A percentile compares a stretch with the other conserved stretches of the same genome.
These are phyloP conservation scores for Bombus balteatus DNA, from an alignment of 1,140 invertebrate genomes.

Conservation along the genomic window DNA sequence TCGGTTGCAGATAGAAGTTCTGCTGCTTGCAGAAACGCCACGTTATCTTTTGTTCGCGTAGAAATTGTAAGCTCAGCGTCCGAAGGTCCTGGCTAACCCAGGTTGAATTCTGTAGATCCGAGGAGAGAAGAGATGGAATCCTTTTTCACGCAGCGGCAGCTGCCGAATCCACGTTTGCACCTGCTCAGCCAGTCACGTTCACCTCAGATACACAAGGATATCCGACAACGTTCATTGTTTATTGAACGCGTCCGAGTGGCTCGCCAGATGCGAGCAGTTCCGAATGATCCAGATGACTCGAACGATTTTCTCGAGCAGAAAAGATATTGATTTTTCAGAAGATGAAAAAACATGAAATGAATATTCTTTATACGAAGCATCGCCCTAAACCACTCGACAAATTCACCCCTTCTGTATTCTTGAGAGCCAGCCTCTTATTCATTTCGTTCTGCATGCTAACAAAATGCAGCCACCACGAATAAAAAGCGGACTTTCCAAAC, in stretches of 20 bases:
- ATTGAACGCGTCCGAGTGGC: conserved; percentile 44
- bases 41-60: background rate
- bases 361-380: too few species aligned
- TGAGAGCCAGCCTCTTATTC: background rate
- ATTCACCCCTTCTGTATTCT: too few species aligned
- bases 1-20: too few species aligned
- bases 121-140: conserved; percentile 42
- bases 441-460: background rate
- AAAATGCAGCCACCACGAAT: background rate
- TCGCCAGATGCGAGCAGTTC: conserved; percentile 23
- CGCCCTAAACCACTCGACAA: too few species aligned
- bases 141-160: conserved; percentile 53
- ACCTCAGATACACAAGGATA: conserved; percentile 31
- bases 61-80: background rate
- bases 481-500: background rate
- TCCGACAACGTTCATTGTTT: conserved; percentile 60
- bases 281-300: conserved; percentile 9
- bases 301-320: too few species aligned
- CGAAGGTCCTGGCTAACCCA: background rate
- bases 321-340: background rate
- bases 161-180: conserved; percentile 66
- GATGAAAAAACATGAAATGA: background rate
- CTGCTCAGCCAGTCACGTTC: conserved; percentile 45
- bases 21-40: too few species aligned
- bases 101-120: conserved; percentile 3